These are phyloP conservation scores for Colletes collaris DNA, from an alignment of 2,888 invertebrate genomes.

Conservation along the genomic window DNA sequence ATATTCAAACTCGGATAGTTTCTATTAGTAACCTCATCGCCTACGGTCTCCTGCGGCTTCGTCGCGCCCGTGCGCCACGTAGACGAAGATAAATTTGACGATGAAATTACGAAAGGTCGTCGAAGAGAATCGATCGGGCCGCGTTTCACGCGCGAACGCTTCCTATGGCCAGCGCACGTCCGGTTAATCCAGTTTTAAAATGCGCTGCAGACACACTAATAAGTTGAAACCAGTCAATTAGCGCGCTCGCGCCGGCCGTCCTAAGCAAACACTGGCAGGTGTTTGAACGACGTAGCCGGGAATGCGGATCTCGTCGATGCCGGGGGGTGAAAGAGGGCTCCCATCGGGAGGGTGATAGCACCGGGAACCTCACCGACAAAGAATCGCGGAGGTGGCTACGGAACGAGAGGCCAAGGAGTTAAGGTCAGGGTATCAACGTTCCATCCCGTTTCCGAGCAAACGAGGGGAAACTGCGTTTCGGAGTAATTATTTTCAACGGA, in stretches of 20 bases:
- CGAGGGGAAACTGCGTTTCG: not conserved
- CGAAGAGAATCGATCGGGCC: conserved; percentile 37
- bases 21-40: conserved; percentile 52
- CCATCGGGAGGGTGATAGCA: conserved; percentile 26
- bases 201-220: conserved; percentile 75
- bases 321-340: conserved; percentile 18
- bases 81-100: conserved; percentile 65
- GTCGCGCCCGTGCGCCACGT: conserved; percentile 17
- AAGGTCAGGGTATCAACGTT: conserved; percentile 35
- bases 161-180: conserved; percentile 25
- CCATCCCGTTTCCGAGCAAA: not conserved
- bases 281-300: conserved; percentile 73
- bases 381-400: conserved; percentile 24
- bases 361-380: conserved; percentile 21
- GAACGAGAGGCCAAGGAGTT: conserved; percentile 20
- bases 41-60: conserved; percentile 16
- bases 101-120: conserved; percentile 63
- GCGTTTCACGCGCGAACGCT: too few species aligned
- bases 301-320: conserved; percentile 50
- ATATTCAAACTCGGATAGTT: conserved; percentile 53
- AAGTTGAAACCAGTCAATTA: conserved; percentile 80
- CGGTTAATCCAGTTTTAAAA: conserved; percentile 70
- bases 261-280: conserved; percentile 80
- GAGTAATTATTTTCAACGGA: conserved; percentile 18
- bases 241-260: conserved; percentile 71